phyloP scores from a whole-genome alignment of 2,797 vertebrate species.

The Cirrhinus molitorella region DNA sequence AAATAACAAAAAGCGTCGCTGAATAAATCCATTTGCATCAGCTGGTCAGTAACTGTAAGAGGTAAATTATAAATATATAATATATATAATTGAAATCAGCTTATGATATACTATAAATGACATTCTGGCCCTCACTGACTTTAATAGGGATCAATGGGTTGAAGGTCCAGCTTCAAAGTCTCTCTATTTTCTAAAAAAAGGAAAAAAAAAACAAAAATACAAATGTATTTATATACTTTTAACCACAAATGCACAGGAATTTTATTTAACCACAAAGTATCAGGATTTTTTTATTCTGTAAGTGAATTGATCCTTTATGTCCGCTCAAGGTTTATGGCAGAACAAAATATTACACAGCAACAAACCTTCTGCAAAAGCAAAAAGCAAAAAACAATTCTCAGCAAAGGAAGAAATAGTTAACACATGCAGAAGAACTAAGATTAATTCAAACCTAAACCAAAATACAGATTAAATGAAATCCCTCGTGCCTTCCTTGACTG shows the following conservation, averaged over 20 bases:
- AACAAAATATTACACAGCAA: not conserved
- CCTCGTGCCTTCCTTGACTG: not conserved
- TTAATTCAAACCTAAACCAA: slow-evolving; percentile 23
- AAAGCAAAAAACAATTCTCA: not conserved
- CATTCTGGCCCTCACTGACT: not conserved
- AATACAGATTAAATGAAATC: slow-evolving; percentile 23
- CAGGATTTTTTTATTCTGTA: too few species aligned
- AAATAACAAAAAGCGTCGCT: not conserved
- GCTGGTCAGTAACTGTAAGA: not conserved
- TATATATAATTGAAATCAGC: not conserved
- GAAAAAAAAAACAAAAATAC: too few species aligned
- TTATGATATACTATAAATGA: not conserved
- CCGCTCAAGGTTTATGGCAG: not conserved
- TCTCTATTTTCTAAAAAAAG: too few species aligned
- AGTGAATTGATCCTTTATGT: not conserved
- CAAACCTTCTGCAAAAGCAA: not conserved
- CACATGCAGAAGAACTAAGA: not conserved
- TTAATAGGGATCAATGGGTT: too few species aligned
- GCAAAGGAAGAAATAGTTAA: not conserved
- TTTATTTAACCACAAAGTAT: too few species aligned
- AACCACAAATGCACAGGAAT: too few species aligned
- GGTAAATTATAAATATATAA: not conserved
- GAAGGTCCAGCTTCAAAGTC: too few species aligned
- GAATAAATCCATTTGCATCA: not conserved
- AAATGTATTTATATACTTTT: too few species aligned